Evolutionary conservation across 2,888 invertebrate genomes (phyloP), one percentile per base, ranked within the genome.

Genomic region (Cephus spinipes): DNA sequence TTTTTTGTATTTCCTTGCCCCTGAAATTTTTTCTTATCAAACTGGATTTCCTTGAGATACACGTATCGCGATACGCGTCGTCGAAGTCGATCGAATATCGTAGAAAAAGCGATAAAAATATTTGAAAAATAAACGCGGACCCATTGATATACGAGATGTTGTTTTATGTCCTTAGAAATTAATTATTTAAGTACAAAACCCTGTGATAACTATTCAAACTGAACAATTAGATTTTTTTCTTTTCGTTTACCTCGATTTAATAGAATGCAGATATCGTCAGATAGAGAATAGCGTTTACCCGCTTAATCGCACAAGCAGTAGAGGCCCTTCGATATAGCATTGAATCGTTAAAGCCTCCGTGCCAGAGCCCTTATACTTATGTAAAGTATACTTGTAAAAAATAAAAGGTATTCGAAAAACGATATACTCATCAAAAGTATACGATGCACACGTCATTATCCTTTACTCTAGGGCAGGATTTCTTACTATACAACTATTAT

Each of bases 311-410:
- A 2, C 31, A 11, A 30, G n/a, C 12, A 69, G 30, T 30, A 12
- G 32, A 69, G 69, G 69, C 30, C 11, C 30, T 69, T 69, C 69
- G 32, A n/a, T 69, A 4, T 36, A 15, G 36, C 33, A 79, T 85
- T 69, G 81, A 71, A 83, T 74, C 82, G 75, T 85, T 82, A 79
- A 76, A 55, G 73, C 34, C 71, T 75, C 73, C 83, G 81, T 83
- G 83, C 79, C 82, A 79, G 40, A 40, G 40, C 40, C 15, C 6
- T 40, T 40, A 36, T 80, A 75, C 77, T 79, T 78, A 81, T 84
- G 83, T 86, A 89, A 89, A 89, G 87, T 89, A 86, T 85, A 88
- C 85, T 84, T 86, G 84, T 89, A 87, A 80, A 87, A 89, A 89
- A 88, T 86, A 89, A 88, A 87, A 86, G 84, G 83, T 85, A 85